A percentile compares a stretch with the other conserved stretches of the same genome.
Evolutionary conservation across 2,113 vertebrate species (phyloP).

Genomic region (Tragelaphus buxtoni): DNA sequence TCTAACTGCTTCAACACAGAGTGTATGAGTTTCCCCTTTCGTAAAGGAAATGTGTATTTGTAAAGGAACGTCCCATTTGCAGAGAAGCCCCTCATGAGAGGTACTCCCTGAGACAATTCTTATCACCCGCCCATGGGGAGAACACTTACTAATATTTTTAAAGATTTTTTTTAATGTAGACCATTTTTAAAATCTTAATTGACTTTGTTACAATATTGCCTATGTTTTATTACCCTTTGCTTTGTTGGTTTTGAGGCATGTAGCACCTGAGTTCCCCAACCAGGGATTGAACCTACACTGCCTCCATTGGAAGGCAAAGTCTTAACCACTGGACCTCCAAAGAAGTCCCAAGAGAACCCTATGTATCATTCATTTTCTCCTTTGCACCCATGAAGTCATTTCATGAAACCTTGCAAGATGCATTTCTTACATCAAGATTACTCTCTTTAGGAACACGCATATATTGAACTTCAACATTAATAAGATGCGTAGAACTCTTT

Average conservation of each 20-base stretch:
- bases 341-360: background rate
- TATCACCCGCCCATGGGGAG: background rate
- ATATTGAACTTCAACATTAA: background rate
- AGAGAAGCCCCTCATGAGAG: too few relatives aligned
- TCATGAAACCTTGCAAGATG: background rate
- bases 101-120: background rate
- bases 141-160: background rate
- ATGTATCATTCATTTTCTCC: rapidly evolving
- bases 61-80: background rate
- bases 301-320: background rate
- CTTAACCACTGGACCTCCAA: background rate
- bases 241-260: background rate
- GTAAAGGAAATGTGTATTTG: background rate
- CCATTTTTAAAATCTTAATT: background rate
- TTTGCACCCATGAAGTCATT: rapidly evolving
- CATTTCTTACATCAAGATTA: background rate
- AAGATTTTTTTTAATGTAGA: background rate
- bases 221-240: background rate
- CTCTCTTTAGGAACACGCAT: background rate
- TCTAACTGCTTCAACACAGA: background rate
- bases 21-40: background rate
- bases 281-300: background rate
- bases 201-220: background rate
- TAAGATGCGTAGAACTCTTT: background rate
- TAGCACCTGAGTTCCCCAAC: background rate